Evolutionary conservation across 2,888 invertebrate species (phyloP), one percentile per base, ranked within the genome.

Genomic region (Stenchaetothrips biformis): DNA sequence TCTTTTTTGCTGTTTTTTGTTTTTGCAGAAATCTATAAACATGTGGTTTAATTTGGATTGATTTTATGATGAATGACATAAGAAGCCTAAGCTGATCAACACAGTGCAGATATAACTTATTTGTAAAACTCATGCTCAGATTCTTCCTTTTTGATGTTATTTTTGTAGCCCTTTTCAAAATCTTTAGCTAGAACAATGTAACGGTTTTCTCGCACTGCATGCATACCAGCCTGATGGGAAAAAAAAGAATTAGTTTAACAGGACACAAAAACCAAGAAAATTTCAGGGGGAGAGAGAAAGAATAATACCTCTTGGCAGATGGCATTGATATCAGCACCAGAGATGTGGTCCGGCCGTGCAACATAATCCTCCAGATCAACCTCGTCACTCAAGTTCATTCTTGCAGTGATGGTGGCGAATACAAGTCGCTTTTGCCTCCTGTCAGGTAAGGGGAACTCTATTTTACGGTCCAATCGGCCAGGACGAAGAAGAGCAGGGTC

Each of bases 71-170:
- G 37, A 37, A 37, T 37, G 37, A 37, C 37, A 37, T 37, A 37
- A 37, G 1, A 37, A 37, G 37, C 4, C 37, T 37, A 37, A 37
- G 37, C 37, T 37, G 1, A 4, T 4, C 37, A 1, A 37, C 37
- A 37, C 37, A 37, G 37, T 37, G 37, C 37, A 37, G 37, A 25
- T 7, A 74, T 7, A 11, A 7, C 85, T 91, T 97, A 99, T 91
- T 98, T 99, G 88, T 99, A 99, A 89, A 99, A 99, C 87, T 99
- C 99, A 86, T 99, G 98, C 89, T 99, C 99, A 85, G 97, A 95
- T 87, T 98, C 98, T 87, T 99, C 99, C 87, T 99, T 99, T 89
- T 99, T 99, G 86, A 98, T 98, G 86, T 99, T 99, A 86, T 98
- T 99, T 87, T 99, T 99, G 89, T 99, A 99, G 62, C 98, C 99